phyloP scores from a whole-genome alignment of 2,797 vertebrate genomes.

The Cyclura pinguis region DNA sequence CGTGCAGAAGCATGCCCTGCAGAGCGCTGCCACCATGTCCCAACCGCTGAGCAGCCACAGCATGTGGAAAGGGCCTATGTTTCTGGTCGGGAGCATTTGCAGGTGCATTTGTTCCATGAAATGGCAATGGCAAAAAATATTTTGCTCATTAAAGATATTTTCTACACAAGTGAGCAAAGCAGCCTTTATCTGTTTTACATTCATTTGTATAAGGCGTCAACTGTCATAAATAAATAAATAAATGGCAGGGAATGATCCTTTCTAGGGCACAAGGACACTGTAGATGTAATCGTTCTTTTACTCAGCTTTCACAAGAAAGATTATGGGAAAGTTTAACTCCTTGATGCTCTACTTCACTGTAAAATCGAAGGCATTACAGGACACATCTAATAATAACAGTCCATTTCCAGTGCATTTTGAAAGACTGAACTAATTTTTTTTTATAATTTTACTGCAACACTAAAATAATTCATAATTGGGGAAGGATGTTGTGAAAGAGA shows the following conservation, averaged over 20 bases:
- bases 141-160: not conserved
- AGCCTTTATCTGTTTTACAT: not conserved
- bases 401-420: not conserved
- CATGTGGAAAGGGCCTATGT: not conserved
- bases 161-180: not conserved
- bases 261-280: not conserved
- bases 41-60: too few relatives aligned
- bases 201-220: not conserved
- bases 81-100: not conserved
- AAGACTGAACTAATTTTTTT: not conserved
- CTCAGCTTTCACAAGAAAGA: not conserved
- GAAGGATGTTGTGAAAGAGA: too few relatives aligned
- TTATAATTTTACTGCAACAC: not conserved
- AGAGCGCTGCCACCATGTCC: too few relatives aligned
- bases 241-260: not conserved
- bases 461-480: not conserved
- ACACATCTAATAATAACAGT: not conserved
- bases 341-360: not conserved
- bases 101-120: not conserved
- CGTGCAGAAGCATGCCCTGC: too few relatives aligned
- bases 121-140: not conserved
- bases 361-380: not conserved
- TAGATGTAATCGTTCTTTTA: not conserved
- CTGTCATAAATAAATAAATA: not conserved
- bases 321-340: not conserved